Evolutionary conservation across 1,140 invertebrate genomes (phyloP), one percentile per base, ranked within the genome.

Genomic region (Cydia strobilella): DNA sequence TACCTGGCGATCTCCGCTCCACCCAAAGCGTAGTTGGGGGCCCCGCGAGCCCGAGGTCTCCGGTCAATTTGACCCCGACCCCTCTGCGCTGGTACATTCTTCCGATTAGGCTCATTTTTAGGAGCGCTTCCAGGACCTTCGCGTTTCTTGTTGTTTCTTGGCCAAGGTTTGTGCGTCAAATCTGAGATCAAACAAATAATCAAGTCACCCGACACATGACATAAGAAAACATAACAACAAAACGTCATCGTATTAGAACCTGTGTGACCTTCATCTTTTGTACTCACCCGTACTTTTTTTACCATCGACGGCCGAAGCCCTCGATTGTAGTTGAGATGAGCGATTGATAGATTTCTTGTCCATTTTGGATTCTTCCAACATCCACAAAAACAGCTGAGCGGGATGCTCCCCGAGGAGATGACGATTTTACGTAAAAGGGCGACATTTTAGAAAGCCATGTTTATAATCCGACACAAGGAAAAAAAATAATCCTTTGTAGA

Each of bases 361-460:
- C 95, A 97, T 96, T 88, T 93, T 95, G 94, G 88, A 87, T 84
- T 91, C 91, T 82, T 93, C 91, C 85, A 91, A 91, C 90, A 93
- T 91, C 84, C 86, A 91, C 84, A 86, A 86, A 77, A 83, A 73
- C 79, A 84, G 80, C 77, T 85, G 79, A 89, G 91, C 89, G 90
- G 89, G 88, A 84, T 80, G 86, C 95, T 96, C 95, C 96, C 94
- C 94, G 93, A 94, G 95, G 95, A 96, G 95, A 95, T 94, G 94
- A 92, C 88, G 93, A 93, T 90, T 87, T 86, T 93, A 94, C 92
- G 90, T 94, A 94, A 94, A 95, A 89, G 88, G 92, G 92, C 95
- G 94, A 96, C 96, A 96, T 96, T 94, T 96, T 95, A 96, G 94
- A 95, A 96, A 96, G 95, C 96, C 96, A 96, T 96, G 95, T 95